Evolutionary conservation across 2,797 vertebrate genomes (phyloP).

Genomic region (Typhlichthys eigenmanni): DNA sequence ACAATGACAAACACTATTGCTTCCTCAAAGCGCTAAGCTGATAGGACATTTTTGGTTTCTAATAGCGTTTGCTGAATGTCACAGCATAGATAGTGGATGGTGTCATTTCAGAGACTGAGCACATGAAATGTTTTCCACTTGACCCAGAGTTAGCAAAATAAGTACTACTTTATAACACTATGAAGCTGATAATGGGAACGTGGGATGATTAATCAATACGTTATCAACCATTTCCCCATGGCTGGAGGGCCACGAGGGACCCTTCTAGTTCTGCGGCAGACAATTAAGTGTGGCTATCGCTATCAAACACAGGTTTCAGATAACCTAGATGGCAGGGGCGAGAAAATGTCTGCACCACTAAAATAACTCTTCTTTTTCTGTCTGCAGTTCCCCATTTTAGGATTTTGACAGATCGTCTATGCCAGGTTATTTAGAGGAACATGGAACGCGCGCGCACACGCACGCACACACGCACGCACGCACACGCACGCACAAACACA

Average conservation of each 20-base stretch:
- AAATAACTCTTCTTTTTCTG: too few relatives aligned
- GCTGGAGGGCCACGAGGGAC: background rate
- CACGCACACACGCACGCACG: slow-evolving; percentile 6
- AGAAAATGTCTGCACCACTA: slow-evolving; percentile 33
- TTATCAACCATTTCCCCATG: background rate
- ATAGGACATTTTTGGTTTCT: too few relatives aligned
- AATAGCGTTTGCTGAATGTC: slow-evolving; percentile 11
- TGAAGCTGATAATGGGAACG: slow-evolving; percentile 30
- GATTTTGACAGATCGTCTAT: slow-evolving; percentile 27
- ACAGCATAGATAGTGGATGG: background rate
- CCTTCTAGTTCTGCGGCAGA: slow-evolving; percentile 23
- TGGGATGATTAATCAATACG: slow-evolving; percentile 6
- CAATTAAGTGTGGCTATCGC: slow-evolving; percentile 45
- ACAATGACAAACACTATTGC: too few relatives aligned
- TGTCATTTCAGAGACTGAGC: slow-evolving; percentile 5
- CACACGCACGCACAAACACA: slow-evolving; percentile 8
- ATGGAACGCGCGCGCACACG: background rate
- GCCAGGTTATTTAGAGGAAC: slow-evolving; percentile 42
- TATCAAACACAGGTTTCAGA: slow-evolving; percentile 36
- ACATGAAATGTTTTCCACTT: too few relatives aligned
- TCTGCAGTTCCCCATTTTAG: slow-evolving; percentile 24
- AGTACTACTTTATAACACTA: slow-evolving; percentile 4
- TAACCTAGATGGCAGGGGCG: slow-evolving; percentile 35
- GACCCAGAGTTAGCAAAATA: too few relatives aligned
- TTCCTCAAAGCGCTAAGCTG: too few relatives aligned